phyloP scores from a whole-genome alignment of 2,888 invertebrate species.

The Heterodera filipjevi region DNA sequence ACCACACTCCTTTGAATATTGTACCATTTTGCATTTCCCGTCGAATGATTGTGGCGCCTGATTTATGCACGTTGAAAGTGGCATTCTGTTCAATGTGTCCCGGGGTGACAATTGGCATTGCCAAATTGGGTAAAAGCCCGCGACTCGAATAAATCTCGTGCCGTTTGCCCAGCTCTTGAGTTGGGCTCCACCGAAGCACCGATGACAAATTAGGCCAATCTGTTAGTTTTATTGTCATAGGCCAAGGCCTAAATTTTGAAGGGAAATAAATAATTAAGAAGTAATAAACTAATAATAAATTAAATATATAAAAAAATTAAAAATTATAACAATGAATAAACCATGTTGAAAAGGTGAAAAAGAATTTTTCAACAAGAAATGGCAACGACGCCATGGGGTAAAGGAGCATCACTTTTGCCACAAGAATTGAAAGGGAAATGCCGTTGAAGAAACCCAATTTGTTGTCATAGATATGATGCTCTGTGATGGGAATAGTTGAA shows the following conservation, averaged over 20 bases:
- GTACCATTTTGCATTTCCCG: conserved; percentile 1
- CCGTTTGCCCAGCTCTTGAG: background rate
- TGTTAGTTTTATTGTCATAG: background rate
- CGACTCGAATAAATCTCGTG: background rate
- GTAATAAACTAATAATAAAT: background rate
- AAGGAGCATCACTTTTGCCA: background rate
- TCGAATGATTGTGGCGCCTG: background rate
- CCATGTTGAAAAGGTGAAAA: background rate
- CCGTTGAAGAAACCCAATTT: background rate
- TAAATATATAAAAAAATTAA: background rate
- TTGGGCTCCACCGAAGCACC: background rate
- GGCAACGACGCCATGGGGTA: background rate
- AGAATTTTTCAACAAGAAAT: background rate
- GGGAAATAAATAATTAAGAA: background rate
- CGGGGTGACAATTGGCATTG: background rate
- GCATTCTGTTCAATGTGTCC: background rate
- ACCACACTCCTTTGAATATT: too few relatives aligned
- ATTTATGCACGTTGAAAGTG: background rate
- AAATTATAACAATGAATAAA: background rate
- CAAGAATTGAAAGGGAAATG: background rate
- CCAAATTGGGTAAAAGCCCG: background rate
- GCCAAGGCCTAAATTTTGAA: background rate
- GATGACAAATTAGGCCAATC: background rate
- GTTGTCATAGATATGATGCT: background rate
- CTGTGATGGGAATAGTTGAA: background rate